Percentiles rank a stretch among this genome's conserved stretches.
Evolutionary conservation across 2,888 invertebrate genomes (phyloP).

Genomic region (Megaustenia siamemsis): DNA sequence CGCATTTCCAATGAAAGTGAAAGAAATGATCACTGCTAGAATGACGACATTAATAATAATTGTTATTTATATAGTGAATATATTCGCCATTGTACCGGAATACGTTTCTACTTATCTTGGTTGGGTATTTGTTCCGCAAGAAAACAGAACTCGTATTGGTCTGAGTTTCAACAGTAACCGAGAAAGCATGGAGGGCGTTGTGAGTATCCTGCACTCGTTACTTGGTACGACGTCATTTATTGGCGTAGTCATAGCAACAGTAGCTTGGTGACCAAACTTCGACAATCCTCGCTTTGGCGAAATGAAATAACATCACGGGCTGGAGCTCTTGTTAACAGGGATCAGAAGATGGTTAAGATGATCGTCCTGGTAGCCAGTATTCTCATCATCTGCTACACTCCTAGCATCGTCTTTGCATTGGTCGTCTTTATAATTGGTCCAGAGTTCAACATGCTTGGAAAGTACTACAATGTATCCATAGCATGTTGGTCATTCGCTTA

Average conservation of each 20-base stretch:
- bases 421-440: background rate
- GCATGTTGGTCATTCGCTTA: background rate
- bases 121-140: background rate
- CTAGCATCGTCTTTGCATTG: background rate
- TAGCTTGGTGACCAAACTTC: background rate
- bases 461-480: background rate
- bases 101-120: background rate
- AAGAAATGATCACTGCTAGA: background rate
- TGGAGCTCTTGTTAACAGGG: background rate
- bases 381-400: slow-evolving; percentile 11
- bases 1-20: slow-evolving; percentile 9
- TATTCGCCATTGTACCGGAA: background rate
- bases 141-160: background rate
- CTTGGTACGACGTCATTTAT: background rate
- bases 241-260: background rate
- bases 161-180: background rate
- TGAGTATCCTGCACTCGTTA: background rate
- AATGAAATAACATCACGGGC: background rate
- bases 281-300: background rate
- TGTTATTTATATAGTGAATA: background rate
- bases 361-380: slow-evolving; percentile 6
- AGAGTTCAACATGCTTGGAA: background rate
- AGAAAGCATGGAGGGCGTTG: background rate
- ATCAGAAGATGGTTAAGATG: slow-evolving; percentile 10
- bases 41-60: background rate